Evolutionary conservation across 2,888 invertebrate species (phyloP).

Genomic region (Ectobius pallidus): DNA sequence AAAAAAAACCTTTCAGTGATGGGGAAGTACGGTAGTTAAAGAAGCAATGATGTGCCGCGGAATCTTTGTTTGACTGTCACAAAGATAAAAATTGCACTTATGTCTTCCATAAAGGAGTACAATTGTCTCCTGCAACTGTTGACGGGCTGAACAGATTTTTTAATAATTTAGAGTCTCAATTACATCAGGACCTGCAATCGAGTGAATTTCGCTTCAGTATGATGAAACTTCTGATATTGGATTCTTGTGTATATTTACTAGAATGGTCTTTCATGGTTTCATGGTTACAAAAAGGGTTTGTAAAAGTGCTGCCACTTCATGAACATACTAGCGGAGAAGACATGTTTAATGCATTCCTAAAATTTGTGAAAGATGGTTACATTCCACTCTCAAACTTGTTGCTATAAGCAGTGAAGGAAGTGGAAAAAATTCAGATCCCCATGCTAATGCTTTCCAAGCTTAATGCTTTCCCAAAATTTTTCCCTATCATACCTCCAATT

Average conservation of each 20-base stretch:
- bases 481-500: too few relatives aligned
- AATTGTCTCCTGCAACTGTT: background rate
- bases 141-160: background rate
- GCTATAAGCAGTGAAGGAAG: too few relatives aligned
- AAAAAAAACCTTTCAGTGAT: background rate
- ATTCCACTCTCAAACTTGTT: too few relatives aligned
- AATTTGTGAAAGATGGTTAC: too few relatives aligned
- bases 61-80: background rate
- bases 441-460: too few relatives aligned
- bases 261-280: background rate
- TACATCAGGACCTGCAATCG: background rate
- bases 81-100: slow-evolving; percentile 11
- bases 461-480: too few relatives aligned
- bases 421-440: too few relatives aligned
- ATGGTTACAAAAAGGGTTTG: background rate
- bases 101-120: background rate
- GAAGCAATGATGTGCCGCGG: background rate
- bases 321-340: background rate
- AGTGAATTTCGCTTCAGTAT: background rate
- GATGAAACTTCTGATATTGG: slow-evolving; percentile 6
- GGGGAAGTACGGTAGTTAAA: slow-evolving; percentile 10
- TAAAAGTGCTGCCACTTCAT: background rate
- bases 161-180: slow-evolving; percentile 1
- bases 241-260: background rate
- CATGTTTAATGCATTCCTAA: background rate